These are phyloP conservation scores for Pomacea canaliculata DNA, from an alignment of 2,888 invertebrate species.

Conservation along the genomic window DNA sequence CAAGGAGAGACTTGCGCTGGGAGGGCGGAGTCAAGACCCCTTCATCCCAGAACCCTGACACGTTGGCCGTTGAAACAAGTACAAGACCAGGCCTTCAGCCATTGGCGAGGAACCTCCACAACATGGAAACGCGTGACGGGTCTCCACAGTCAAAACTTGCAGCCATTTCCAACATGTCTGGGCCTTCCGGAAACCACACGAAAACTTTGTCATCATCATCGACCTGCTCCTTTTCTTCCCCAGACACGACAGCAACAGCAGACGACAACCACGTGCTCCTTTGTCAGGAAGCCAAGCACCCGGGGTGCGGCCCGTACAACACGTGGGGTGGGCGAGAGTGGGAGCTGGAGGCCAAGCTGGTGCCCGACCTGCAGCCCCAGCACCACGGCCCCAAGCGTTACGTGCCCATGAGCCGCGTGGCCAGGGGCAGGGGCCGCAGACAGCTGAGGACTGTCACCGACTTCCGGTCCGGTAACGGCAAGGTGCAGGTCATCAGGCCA, in stretches of 20 bases:
- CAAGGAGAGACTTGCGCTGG: no score
- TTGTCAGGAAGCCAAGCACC: no score
- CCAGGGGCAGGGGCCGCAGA: neutral
- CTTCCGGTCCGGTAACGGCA: slow-evolving; percentile 20
- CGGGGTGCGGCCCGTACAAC: neutral
- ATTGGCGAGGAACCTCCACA: neutral
- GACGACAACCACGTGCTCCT: no score
- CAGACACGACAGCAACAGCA: no score
- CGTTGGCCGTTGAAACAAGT: no score
- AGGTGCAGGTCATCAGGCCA: slow-evolving; percentile 7
- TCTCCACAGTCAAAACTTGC: neutral
- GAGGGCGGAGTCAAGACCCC: no score
- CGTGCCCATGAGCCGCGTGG: slow-evolving; percentile 14
- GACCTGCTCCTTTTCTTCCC: no score
- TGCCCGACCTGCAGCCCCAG: slow-evolving; percentile 2
- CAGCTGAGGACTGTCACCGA: slow-evolving; percentile 20
- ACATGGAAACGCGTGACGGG: neutral
- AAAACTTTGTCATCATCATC: no score
- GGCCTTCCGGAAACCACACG: neutral
- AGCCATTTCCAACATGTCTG: neutral
- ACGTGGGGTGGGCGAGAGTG: slow-evolving; percentile 21
- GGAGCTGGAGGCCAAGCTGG: neutral
- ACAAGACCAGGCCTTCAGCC: neutral
- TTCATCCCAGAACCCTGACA: neutral
- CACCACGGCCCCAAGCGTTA: slow-evolving; percentile 14